phyloP scores from a whole-genome alignment of 1,140 invertebrate genomes.

The Drosophila parabipectinata region DNA sequence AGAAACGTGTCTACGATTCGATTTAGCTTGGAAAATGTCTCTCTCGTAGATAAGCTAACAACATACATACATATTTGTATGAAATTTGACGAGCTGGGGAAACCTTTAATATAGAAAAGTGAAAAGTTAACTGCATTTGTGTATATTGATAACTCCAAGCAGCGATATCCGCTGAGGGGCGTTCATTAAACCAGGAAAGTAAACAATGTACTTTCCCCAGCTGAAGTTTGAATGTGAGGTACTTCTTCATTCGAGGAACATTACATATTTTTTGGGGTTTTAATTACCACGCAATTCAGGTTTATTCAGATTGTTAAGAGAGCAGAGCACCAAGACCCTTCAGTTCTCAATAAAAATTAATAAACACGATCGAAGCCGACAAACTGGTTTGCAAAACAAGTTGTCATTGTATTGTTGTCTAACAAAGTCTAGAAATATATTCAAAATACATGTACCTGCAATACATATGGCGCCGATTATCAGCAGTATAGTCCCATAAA shows the following conservation, averaged over 20 bases:
- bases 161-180: not conserved
- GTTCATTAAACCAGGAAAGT: conserved; percentile 1
- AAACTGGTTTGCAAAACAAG: conserved; percentile 39
- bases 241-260: not conserved
- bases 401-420: conserved; percentile 33
- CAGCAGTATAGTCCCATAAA: conserved; percentile 21
- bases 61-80: conserved; percentile 1
- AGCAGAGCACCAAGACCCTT: conserved; percentile 20
- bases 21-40: conserved; percentile 4
- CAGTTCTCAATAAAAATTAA: conserved; percentile 18
- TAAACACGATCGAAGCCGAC: conserved; percentile 26
- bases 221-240: not conserved
- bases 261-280: not conserved
- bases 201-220: not conserved
- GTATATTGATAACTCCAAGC: not conserved
- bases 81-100: not conserved
- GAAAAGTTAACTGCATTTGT: not conserved
- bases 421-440: conserved; percentile 38
- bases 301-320: not conserved
- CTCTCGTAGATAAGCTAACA: conserved; percentile 20
- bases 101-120: not conserved
- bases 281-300: not conserved
- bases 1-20: conserved; percentile 12
- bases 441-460: conserved; percentile 6
- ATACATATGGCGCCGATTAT: conserved; percentile 21